Evolutionary conservation across 2,888 invertebrate genomes (phyloP).

Genomic region (Ceraclea dissimilis): DNA sequence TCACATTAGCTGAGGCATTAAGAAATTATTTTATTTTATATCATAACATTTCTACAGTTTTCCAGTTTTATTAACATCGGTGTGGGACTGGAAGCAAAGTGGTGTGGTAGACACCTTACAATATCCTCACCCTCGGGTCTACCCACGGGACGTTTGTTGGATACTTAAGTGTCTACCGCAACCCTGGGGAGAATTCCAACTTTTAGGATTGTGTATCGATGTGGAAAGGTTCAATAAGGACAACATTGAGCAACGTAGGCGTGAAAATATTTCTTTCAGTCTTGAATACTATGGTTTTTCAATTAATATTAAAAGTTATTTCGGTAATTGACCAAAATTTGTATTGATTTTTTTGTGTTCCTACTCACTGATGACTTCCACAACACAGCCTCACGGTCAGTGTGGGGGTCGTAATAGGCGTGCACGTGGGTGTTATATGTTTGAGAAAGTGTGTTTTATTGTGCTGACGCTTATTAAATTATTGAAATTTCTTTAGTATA

Average conservation of each 20-base stretch:
- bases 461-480: too few species aligned
- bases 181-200: slow-evolving; percentile 17
- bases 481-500: too few species aligned
- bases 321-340: too few species aligned
- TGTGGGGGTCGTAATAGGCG: too few species aligned
- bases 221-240: slow-evolving; percentile 25
- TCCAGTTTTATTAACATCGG: neutral
- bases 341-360: too few species aligned
- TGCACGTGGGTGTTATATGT: too few species aligned
- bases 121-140: neutral
- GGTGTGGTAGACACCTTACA: neutral
- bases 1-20: too few species aligned
- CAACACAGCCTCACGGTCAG: too few species aligned
- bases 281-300: slow-evolving; percentile 3
- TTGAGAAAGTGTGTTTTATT: too few species aligned
- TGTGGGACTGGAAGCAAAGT: neutral
- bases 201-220: slow-evolving; percentile 21
- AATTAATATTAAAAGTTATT: too few species aligned
- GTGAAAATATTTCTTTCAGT: slow-evolving; percentile 5
- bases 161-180: slow-evolving; percentile 18
- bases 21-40: too few species aligned
- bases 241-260: slow-evolving; percentile 17
- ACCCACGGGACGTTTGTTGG: neutral
- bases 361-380: too few species aligned
- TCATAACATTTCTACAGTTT: neutral